These are phyloP conservation scores for Mythimna loreyi DNA, from an alignment of 2,888 invertebrate genomes.

Conservation along the genomic window DNA sequence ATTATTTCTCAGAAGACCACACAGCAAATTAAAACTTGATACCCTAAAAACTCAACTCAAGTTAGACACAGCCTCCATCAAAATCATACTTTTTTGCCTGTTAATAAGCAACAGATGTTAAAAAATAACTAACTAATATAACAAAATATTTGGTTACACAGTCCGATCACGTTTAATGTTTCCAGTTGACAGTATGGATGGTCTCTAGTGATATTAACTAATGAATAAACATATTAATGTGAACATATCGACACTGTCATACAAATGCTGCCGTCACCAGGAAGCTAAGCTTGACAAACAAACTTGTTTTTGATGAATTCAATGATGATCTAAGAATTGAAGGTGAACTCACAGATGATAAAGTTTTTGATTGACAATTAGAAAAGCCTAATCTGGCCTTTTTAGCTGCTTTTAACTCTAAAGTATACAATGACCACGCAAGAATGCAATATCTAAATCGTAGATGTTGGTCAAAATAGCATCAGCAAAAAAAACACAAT, in stretches of 20 bases:
- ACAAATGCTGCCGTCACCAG: constrained; percentile 41
- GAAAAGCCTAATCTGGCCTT: neutral
- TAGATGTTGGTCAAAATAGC: constrained; percentile 8
- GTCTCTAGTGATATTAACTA: constrained; percentile 61
- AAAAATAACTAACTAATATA: constrained; percentile 34
- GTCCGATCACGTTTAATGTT: constrained; percentile 60
- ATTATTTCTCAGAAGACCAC: constrained; percentile 21
- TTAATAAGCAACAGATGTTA: constrained; percentile 25
- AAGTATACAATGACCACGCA: neutral
- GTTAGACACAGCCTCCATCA: constrained; percentile 9
- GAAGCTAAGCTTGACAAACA: constrained; percentile 47
- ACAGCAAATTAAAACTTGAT: constrained; percentile 31
- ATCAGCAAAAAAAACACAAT: constrained; percentile 13
- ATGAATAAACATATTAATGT: constrained; percentile 63
- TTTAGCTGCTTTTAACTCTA: neutral
- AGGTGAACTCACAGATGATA: constrained; percentile 11
- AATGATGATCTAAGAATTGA: constrained; percentile 48
- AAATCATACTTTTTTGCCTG: constrained; percentile 23
- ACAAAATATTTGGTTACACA: constrained; percentile 55
- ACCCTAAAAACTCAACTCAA: constrained; percentile 22
- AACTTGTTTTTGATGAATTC: constrained; percentile 29
- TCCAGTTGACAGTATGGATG: constrained; percentile 48
- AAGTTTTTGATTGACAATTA: constrained; percentile 2
- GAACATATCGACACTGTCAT: constrained; percentile 50
- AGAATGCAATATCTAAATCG: neutral